These are phyloP conservation scores for Melipona quadrifasciata DNA, from an alignment of 1,140 invertebrate species.

Conservation along the genomic window DNA sequence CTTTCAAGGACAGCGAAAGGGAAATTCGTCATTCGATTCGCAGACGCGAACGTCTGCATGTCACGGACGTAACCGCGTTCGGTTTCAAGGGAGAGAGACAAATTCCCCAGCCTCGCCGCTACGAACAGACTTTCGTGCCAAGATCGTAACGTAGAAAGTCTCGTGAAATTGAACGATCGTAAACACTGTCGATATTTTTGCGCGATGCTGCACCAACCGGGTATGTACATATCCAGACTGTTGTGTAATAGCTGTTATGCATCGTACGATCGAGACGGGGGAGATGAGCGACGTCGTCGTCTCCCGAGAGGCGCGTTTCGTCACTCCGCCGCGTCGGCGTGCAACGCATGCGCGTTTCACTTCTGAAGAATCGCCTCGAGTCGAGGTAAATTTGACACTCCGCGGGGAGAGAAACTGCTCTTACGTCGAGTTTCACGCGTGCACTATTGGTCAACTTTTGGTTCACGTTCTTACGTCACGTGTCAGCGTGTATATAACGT, in stretches of 20 bases:
- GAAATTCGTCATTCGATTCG: not conserved
- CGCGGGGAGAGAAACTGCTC: too few species aligned
- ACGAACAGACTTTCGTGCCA: not conserved
- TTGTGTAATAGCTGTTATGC: slow-evolving; percentile 45
- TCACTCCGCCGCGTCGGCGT: not conserved
- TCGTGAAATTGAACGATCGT: slow-evolving; percentile 41
- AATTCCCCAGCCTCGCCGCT: not conserved
- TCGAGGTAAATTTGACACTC: not conserved
- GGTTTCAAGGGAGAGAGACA: too few species aligned
- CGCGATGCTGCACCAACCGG: not conserved
- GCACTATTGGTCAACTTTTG: too few species aligned
- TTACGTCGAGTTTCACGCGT: too few species aligned
- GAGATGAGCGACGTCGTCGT: not conserved
- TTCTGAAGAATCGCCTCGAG: not conserved
- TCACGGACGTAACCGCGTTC: not conserved
- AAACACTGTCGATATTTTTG: slow-evolving; percentile 12
- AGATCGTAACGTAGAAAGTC: slow-evolving; percentile 54
- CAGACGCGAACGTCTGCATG: too few species aligned
- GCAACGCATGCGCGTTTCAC: not conserved
- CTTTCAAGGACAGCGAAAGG: slow-evolving; percentile 17
- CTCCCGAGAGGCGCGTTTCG: not conserved
- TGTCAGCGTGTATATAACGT: too few species aligned
- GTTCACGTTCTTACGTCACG: too few species aligned
- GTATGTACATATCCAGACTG: slow-evolving; percentile 1
- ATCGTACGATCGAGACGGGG: slow-evolving; percentile 2